phyloP scores from a whole-genome alignment of 2,113 vertebrate species.

The Corythornis madagascariensis region DNA sequence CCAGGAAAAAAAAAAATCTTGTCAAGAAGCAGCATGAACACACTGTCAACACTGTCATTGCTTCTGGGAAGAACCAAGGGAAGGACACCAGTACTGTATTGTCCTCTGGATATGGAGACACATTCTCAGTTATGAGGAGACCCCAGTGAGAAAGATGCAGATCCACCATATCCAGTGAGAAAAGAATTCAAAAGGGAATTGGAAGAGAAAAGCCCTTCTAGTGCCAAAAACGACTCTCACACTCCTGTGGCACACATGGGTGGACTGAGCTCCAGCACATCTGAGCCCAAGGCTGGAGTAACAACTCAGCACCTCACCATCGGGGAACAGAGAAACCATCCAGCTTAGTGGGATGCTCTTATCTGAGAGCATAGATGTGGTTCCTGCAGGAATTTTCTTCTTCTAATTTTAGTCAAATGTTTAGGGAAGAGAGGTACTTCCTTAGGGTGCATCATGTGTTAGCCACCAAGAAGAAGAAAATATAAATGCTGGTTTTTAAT shows the following conservation, averaged over 20 bases:
- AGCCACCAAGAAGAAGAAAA: not conserved
- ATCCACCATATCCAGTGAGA: not conserved
- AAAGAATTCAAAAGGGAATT: not conserved
- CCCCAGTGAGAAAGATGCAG: rapidly evolving
- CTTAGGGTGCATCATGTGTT: not conserved
- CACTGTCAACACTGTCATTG: not conserved
- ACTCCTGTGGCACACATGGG: not conserved
- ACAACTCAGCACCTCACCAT: not conserved
- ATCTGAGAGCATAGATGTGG: not conserved
- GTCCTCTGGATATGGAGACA: not conserved
- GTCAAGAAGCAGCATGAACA: not conserved
- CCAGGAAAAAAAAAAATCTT: not conserved
- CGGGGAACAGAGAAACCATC: not conserved
- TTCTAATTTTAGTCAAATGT: not conserved
- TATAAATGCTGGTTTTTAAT: not conserved
- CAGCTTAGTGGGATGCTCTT: not conserved
- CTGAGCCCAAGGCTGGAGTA: not conserved
- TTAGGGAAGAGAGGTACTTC: not conserved
- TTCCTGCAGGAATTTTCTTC: not conserved
- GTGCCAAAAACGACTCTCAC: not conserved
- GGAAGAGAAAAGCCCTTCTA: not conserved
- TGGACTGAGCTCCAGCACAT: not conserved
- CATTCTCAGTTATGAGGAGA: not conserved
- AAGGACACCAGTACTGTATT: not conserved
- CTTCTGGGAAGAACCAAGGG: not conserved